Evolutionary conservation across 1,140 invertebrate species (phyloP), one percentile per base, ranked within the genome.

Genomic region (Cydia strobilella): DNA sequence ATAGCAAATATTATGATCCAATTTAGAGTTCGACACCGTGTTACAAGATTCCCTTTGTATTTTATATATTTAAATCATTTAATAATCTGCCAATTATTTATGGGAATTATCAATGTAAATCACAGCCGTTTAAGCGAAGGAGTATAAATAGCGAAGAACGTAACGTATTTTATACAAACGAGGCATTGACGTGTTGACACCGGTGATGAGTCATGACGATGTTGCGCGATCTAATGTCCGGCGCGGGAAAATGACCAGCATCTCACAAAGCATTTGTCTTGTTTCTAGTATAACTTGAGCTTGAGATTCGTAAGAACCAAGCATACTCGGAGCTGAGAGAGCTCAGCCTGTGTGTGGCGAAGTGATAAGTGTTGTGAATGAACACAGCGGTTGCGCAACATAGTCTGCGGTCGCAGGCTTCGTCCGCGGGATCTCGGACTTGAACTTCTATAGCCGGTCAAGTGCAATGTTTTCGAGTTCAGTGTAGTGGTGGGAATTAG

Each of bases 151-250:
- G 77, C 72, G 59, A 78, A 82, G 82, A 81, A 84, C 78, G 75
- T 82, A 80, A 77, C 75, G 76, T 86, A 86, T 85, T 85, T 86
- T 84, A 85, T 85, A 86, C 82, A 84, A 88, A 86, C 82, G 81
- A 88, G 81, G 80, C 81, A 84, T 83, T 85, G 84, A 85, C 79
- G 77, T 81, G 80, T 76, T 85, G 83, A 86, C 84, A 85, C 79
- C 80, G 80, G 80, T 88, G 87, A 90, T 90, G 89, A 88, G 84
- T 89, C 86, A 88, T 88, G 80, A 84, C 74, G 78, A 79, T 76
- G 78, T 75, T 76, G 82, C 80, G 77, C 78, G 69, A 76, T 72
- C 69, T 59, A 72, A 23, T 48, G 42, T 76, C 75, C 73, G 77
- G 74, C 73, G 79, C 74, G 65, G 65, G 77, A 75, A 76, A 75